Evolutionary conservation across 2,888 invertebrate genomes (phyloP), one percentile per base, ranked within the genome.

Genomic region (Scelioninae gen. 1): DNA sequence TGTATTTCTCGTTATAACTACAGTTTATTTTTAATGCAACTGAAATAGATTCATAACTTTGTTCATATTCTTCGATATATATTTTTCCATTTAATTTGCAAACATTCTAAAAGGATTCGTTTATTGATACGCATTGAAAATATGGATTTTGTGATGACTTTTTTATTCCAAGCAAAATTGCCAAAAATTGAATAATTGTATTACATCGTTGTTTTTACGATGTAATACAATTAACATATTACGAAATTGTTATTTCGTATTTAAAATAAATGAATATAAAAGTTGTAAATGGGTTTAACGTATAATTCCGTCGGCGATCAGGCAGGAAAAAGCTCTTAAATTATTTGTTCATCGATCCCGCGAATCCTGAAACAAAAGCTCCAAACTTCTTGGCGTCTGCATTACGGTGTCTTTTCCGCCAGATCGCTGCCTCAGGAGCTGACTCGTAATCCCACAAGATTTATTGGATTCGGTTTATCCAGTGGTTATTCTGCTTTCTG

Each of bases 401-500:
- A n/a, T n/a, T 15, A 45, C 53, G 51, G 31, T 38, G 55, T 55
- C 55, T 69, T 65, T 49, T 10, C 62, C 38, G 51, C 49, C 51
- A 75, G 51, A 86, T 88, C 85, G 85, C 85, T 78, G 85, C 85
- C 84, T 86, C 62, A 63, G 85, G 86, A 85, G 84, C 85, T 78
- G 85, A 86, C 84, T 87, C 87, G 88, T 90, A 91, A 91, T 90
- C 90, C 89, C 86, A 69, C 84, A 85, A 88, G 89, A 90, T 88
- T 91, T 91, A 91, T 89, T 90, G 89, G 90, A 89, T 90, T 89
- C 88, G 86, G 88, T 90, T 88, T 89, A 91, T 89, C 89, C 89
- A 88, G 85, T 88, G 86, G 86, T 86, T 87, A 87, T 78, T 81
- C 66, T 55, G 55, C 60, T 47, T 81, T 69, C 38, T 68, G 68